These are phyloP conservation scores for Phrynocephalus versicolor DNA, from an alignment of 2,113 vertebrate species.

Conservation along the genomic window DNA sequence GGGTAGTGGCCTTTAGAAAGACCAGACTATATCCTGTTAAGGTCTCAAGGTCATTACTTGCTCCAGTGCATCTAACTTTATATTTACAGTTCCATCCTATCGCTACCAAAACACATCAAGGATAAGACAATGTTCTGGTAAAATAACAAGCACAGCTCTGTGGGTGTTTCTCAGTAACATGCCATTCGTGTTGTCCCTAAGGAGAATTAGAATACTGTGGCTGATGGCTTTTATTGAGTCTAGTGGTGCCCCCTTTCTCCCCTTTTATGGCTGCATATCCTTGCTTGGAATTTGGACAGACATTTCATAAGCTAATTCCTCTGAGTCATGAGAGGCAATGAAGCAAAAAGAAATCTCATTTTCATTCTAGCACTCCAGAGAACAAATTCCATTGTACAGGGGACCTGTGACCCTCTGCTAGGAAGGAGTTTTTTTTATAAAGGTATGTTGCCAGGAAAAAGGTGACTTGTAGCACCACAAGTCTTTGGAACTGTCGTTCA, in stretches of 20 bases:
- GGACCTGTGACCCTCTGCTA: slow-evolving; percentile 5
- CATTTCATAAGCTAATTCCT: slow-evolving; percentile 40
- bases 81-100: slow-evolving; percentile 15
- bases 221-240: slow-evolving; percentile 38
- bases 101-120: slow-evolving; percentile 39
- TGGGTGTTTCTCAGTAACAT: slow-evolving; percentile 32
- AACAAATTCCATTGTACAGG: not conserved
- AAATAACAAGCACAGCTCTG: slow-evolving; percentile 36
- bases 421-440: slow-evolving; percentile 41
- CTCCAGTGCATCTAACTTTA: slow-evolving; percentile 25
- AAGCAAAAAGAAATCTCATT: slow-evolving; percentile 49
- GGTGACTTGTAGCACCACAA: not conserved
- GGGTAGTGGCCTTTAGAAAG: not conserved
- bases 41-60: slow-evolving; percentile 41
- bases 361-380: slow-evolving; percentile 37
- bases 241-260: slow-evolving; percentile 31
- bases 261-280: slow-evolving; percentile 25
- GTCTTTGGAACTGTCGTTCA: slow-evolving; percentile 7
- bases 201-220: slow-evolving; percentile 20
- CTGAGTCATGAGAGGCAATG: slow-evolving; percentile 21
- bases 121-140: slow-evolving; percentile 29
- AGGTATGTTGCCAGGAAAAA: not conserved
- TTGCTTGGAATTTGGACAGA: slow-evolving; percentile 41
- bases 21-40: slow-evolving; percentile 4
- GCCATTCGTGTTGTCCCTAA: slow-evolving; percentile 33